Conservation (phyloP, 2,113 vertebrate species). For the Pyrgilauda ruficollis region DNA sequence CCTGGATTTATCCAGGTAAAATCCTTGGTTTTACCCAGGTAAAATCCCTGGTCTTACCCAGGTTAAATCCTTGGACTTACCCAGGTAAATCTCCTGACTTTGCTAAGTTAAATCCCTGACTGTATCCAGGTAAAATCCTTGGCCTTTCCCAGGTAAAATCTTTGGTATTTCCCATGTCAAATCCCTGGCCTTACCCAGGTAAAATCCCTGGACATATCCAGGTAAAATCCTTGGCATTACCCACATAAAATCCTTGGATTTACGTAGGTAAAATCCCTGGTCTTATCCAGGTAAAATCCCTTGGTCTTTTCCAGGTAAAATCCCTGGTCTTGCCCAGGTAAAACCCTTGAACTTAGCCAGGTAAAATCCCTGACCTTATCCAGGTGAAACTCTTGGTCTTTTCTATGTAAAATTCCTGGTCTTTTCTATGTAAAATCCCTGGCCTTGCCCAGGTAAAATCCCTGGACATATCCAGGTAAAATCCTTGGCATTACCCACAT, state of each 20-base stretch:
- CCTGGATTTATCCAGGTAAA: accelerated
- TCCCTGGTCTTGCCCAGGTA: accelerated
- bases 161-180: background rate
- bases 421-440: background rate
- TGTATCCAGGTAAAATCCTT: background rate
- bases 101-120: accelerated
- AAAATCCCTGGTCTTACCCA: background rate
- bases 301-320: background rate
- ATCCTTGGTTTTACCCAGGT: accelerated
- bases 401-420: too few relatives aligned
- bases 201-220: background rate
- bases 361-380: accelerated
- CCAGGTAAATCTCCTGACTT: too few relatives aligned
- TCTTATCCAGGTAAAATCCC: background rate
- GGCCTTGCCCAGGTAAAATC: accelerated
- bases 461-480: accelerated
- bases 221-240: accelerated
- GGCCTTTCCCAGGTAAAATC: accelerated
- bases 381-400: background rate
- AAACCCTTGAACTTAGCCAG: background rate
- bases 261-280: too few relatives aligned
- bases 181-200: accelerated
- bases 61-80: accelerated
- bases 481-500: accelerated
- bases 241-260: background rate